Base-by-base conservation (phyloP, 2,797 vertebrate species). In the Trachurus trachurus region DNA sequence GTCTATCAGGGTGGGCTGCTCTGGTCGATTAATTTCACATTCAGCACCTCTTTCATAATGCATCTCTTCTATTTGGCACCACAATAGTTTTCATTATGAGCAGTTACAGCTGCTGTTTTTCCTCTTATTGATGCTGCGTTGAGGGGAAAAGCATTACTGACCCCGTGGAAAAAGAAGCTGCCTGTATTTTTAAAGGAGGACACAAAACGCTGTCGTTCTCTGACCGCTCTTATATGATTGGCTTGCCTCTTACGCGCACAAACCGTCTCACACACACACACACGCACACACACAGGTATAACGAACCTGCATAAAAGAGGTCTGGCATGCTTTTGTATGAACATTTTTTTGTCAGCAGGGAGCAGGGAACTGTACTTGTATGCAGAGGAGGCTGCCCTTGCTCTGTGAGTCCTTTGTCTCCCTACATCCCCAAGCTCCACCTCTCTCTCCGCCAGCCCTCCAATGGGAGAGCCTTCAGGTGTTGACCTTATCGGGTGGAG, bases 401-500 rank as follows among this genome's bases (percentile, higher is more conserved):
- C 90, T 92, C 90, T 89, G 90, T 87, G 91, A 90, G 88, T 92
- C 89, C 92, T 94, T 92, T 94, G 92, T 93, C 90, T 93, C 88
- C 87, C 89, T 69, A 75, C 86, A 91, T 92, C 85, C 87, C 89
- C 82, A 90, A 81, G 91, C 94, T 92, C 94, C 92, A 87, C 94
- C 94, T 89, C 87, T 89, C 87, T 74, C 87, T 91, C 87, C 45
- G 71, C 70, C 84, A 91, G 87, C 91, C 90, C 89, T 92, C 94
- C 95, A 95, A 96, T 96, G 93, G 92, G 93, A 93, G 92, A 93
- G 90, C 92, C 95, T 96, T 96, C 94, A 96, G 95, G 95, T 96
- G 94, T 93, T 96, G 95, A 96, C 96, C 95, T 96, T 95, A 96
- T 96, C 93, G 89, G 94, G 94, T 94, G 92, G 93, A 95, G 95